Evolutionary conservation across 2,113 vertebrate genomes (phyloP).

Genomic region (Machaerirhynchus nigripectus): DNA sequence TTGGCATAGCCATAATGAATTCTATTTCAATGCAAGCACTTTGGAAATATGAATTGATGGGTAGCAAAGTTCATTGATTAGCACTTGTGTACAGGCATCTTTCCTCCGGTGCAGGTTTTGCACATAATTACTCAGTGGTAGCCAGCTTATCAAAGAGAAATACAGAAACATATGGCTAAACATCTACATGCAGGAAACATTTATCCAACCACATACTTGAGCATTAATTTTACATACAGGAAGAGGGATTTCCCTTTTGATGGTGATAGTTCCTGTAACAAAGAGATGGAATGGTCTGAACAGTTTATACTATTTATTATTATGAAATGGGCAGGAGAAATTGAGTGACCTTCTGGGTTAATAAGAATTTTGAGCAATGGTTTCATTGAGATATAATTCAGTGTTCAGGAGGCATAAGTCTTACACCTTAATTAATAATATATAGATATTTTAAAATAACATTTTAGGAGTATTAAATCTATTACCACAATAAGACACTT

Average conservation of each 20-base stretch:
- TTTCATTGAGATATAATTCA: slow-evolving; percentile 69
- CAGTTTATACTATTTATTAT: slow-evolving; percentile 67
- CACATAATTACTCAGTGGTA: neutral
- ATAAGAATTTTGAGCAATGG: slow-evolving; percentile 71
- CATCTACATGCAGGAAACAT: slow-evolving; percentile 1
- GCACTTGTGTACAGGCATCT: neutral
- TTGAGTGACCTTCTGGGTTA: slow-evolving; percentile 68
- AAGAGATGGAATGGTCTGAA: slow-evolving; percentile 35
- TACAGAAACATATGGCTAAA: neutral
- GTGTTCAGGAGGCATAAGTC: slow-evolving; percentile 41
- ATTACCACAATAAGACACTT: slow-evolving; percentile 62
- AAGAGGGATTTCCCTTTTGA: slow-evolving; percentile 57
- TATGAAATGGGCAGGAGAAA: slow-evolving; percentile 57
- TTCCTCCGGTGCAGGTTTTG: neutral
- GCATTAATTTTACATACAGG: slow-evolving; percentile 51
- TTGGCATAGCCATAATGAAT: slow-evolving; percentile 1
- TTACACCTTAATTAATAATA: slow-evolving; percentile 67
- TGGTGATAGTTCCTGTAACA: slow-evolving; percentile 62
- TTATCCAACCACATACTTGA: slow-evolving; percentile 21
- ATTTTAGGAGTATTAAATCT: slow-evolving; percentile 62
- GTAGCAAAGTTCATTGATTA: slow-evolving; percentile 41
- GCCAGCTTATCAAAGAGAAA: slow-evolving; percentile 18
- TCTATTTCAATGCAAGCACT: neutral
- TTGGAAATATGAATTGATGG: slow-evolving; percentile 20
- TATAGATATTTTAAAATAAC: slow-evolving; percentile 71